These are phyloP conservation scores for Apogon hyalosoma DNA, from an alignment of 2,797 vertebrate species.

Conservation along the genomic window DNA sequence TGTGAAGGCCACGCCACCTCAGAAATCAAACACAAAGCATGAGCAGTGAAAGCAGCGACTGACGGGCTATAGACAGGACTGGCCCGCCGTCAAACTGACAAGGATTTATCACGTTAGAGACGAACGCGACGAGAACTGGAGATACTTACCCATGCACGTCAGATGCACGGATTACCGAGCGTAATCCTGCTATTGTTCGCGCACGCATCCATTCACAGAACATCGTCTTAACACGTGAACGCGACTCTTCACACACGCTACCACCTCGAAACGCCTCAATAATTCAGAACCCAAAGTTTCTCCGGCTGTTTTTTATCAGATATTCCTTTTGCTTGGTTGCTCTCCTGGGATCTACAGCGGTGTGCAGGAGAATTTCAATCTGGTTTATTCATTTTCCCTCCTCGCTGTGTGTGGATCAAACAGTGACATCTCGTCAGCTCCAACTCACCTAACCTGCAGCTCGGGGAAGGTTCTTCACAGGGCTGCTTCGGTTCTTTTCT, in stretches of 20 bases:
- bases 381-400: conserved; percentile 60
- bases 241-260: conserved; percentile 41
- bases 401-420: conserved; percentile 59
- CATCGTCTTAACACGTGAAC: conserved; percentile 21
- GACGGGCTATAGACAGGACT: background rate
- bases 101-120: conserved; percentile 29
- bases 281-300: conserved; percentile 76
- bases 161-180: conserved; percentile 4
- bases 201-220: conserved; percentile 13
- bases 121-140: conserved; percentile 21
- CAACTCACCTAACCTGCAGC: conserved; percentile 35
- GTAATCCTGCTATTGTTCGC: no score
- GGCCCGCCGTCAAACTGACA: no score
- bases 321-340: conserved; percentile 80
- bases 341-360: conserved; percentile 62
- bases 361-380: conserved; percentile 66
- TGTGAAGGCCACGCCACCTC: conserved; percentile 72
- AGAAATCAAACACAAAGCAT: conserved; percentile 67
- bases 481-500: conserved; percentile 5
- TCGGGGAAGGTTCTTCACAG: conserved; percentile 27
- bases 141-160: background rate
- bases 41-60: conserved; percentile 20
- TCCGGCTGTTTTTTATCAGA: conserved; percentile 75
- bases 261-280: conserved; percentile 69
- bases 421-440: conserved; percentile 41